These are phyloP conservation scores for Clavelina lepadiformis DNA, from an alignment of 23 tunicate genomes.

Conservation along the genomic window DNA sequence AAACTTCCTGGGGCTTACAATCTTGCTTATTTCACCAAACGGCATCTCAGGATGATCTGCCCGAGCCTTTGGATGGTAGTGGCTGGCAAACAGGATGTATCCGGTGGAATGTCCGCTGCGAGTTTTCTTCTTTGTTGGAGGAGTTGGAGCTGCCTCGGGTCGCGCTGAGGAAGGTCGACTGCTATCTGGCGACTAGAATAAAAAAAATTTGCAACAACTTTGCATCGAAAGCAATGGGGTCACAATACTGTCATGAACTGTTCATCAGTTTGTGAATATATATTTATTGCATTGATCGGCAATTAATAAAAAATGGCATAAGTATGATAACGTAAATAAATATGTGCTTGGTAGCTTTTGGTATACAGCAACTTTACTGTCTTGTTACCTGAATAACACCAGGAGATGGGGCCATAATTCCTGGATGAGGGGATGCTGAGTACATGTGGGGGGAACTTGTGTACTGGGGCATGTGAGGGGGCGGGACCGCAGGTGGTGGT, in stretches of 20 bases:
- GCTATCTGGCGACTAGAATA: constrained; percentile 49
- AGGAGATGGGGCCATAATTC: constrained; percentile 37
- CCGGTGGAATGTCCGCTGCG: constrained; percentile 92
- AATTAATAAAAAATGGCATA: too few species aligned
- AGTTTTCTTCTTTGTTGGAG: constrained; percentile 65
- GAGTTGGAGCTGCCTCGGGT: constrained; percentile 50
- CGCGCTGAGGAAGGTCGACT: constrained; percentile 53
- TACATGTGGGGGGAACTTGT: constrained; percentile 38
- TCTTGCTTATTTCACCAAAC: constrained; percentile 90
- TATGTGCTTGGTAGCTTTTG: too few species aligned
- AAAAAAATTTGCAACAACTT: too few species aligned
- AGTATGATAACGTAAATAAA: too few species aligned
- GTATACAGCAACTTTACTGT: too few species aligned
- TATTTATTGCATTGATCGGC: too few species aligned
- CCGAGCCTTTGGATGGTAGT: constrained; percentile 78
- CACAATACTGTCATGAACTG: too few species aligned
- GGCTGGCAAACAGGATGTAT: constrained; percentile 84
- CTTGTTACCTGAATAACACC: constrained; percentile 24
- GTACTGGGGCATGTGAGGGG: constrained; percentile 19
- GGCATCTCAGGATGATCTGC: constrained; percentile 88
- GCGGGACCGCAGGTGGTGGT: constrained; percentile 36
- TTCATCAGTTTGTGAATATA: too few species aligned
- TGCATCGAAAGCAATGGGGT: too few species aligned
- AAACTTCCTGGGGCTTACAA: constrained; percentile 65
- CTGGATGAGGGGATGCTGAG: constrained; percentile 45